Conservation (phyloP, 2,888 invertebrate species). For the Sthenelais limicola region DNA sequence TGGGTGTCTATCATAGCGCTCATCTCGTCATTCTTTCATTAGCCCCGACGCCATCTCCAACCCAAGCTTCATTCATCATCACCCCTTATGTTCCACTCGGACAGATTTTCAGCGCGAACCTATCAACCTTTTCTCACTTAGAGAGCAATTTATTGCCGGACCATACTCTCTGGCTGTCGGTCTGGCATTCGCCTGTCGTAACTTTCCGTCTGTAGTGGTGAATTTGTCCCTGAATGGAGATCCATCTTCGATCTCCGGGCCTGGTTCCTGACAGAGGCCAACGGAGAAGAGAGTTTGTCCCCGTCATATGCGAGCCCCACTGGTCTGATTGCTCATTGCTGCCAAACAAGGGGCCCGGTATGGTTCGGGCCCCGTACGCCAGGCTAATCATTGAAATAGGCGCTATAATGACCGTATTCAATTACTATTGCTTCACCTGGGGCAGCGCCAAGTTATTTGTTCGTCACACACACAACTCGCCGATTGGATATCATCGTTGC, state of each 20-base stretch:
- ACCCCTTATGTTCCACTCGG: conserved; percentile 22
- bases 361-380: neutral
- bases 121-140: conserved; percentile 23
- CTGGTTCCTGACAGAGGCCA: conserved; percentile 23
- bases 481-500: conserved; percentile 33
- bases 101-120: conserved; percentile 1
- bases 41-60: conserved; percentile 1
- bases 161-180: neutral
- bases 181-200: neutral
- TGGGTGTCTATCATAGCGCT: neutral
- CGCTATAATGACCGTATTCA: conserved; percentile 13
- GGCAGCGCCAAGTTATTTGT: conserved; percentile 8
- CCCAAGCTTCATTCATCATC: neutral
- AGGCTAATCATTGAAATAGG: neutral
- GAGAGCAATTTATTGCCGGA: conserved; percentile 7
- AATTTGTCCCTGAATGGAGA: neutral
- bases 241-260: conserved; percentile 6
- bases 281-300: conserved; percentile 11
- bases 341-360: too few species aligned
- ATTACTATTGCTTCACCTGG: conserved; percentile 3
- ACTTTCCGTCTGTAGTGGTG: too few species aligned
- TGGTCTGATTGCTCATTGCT: conserved; percentile 16
- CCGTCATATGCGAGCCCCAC: neutral
- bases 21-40: conserved; percentile 28
- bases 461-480: neutral